Percentiles rank a stretch among this genome's conserved stretches.
phyloP scores from a whole-genome alignment of 2,797 vertebrate genomes.

The Tokudaia tokunoshimensis region DNA sequence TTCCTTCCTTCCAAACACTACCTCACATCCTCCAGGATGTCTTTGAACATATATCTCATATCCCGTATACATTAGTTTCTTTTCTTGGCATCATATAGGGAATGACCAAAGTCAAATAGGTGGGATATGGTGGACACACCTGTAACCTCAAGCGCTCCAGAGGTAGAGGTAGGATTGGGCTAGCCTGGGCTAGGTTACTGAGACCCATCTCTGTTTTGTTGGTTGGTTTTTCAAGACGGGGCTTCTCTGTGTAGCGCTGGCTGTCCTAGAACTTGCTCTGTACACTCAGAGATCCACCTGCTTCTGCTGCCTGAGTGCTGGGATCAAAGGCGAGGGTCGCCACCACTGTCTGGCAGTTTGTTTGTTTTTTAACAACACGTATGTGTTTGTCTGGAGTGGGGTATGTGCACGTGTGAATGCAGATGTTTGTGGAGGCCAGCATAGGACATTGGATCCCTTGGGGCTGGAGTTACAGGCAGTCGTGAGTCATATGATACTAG shows the following conservation, averaged over 20 bases:
- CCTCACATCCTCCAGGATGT: neutral
- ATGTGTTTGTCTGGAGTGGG: neutral
- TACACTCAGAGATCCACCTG: neutral
- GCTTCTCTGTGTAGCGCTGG: neutral
- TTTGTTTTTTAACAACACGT: neutral
- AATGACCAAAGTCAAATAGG: neutral
- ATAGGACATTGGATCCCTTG: neutral
- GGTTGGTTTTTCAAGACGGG: neutral
- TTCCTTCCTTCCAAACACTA: constrained; percentile 29
- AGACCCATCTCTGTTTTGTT: neutral
- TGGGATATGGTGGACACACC: neutral
- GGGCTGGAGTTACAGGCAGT: neutral
- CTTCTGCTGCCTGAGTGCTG: neutral
- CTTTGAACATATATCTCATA: neutral
- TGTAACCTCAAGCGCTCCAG: neutral
- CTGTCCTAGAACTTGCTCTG: neutral
- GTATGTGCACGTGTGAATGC: neutral
- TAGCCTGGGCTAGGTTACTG: neutral
- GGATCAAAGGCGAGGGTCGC: neutral
- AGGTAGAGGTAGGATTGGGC: neutral
- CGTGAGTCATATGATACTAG: neutral
- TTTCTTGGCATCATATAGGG: constrained; percentile 10
- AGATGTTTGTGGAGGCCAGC: neutral
- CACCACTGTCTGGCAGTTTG: neutral
- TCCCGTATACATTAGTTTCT: neutral